Base-by-base conservation (phyloP, 2,113 vertebrate species). In the Gambusia affinis region DNA sequence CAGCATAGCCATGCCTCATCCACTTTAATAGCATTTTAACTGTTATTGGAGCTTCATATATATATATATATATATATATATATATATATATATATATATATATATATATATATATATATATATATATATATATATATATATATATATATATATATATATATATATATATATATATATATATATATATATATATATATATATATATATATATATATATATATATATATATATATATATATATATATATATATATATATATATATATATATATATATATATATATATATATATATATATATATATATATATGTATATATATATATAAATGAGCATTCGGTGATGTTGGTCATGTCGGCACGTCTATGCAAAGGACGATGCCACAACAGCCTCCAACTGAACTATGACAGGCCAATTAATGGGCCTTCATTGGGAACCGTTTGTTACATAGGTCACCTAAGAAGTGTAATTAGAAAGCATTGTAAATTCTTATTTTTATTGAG, bases 391-490 rank as follows among this genome's bases (percentile, higher is more conserved):
- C 95, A 95, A 96, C 95, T 94, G 95, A 96, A 95, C 96, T 95
- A 88, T 95, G 95, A 97, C 96, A 95, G 95, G 95, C 96, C 96
- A 96, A 96, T 97, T 97, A 98, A 95, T 96, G 94, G 95, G n/a
- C 93, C 95, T 96, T 96, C 96, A 95, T 97, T 95, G 96, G 94
- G 93, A 96, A 96, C 93, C 87, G 83, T 82, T 95, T 93, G 94
- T 94, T 95, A 95, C 95, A 95, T 94, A 97, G 96, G 95, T 97
- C 96, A 96, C 91, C 94, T 96, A 95, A 95, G 94, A 96, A 96
- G 94, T 95, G 94, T 97, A 97, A 97, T 98, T 97, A 97, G 96
- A 96, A 95, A 94, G 95, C 95, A 95, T 96, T 96, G 96, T 96
- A 96, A 94, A 94, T 94, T 93, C 94, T 92, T 95, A 81, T 88